phyloP scores from a whole-genome alignment of 1,140 invertebrate species.

The Philotrypesis tridentata region DNA sequence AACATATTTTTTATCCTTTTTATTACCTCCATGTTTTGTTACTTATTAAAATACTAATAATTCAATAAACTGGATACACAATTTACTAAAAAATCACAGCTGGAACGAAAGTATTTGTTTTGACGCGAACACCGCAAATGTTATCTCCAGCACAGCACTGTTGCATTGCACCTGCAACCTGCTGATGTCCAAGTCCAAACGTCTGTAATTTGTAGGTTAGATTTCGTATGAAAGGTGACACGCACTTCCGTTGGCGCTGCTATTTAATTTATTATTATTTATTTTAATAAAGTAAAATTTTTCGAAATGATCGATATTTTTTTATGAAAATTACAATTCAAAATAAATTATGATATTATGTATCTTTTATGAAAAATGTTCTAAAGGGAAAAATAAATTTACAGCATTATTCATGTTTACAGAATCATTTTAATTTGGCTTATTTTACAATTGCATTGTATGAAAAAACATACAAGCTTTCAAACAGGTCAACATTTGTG shows the following conservation, averaged over 20 bases:
- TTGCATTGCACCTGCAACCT: background rate
- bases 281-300: background rate
- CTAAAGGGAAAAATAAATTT: background rate
- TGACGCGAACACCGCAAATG: conserved; percentile 7
- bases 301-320: no score
- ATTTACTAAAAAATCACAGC: conserved; percentile 26
- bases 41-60: background rate
- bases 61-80: background rate
- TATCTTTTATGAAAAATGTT: no score
- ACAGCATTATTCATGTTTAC: conserved; percentile 9
- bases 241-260: conserved; percentile 13
- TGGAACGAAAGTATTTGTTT: conserved; percentile 23
- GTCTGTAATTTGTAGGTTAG: conserved; percentile 1
- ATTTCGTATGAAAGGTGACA: background rate
- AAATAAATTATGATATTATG: background rate
- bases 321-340: no score
- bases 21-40: conserved; percentile 40
- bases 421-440: conserved; percentile 56
- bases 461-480: conserved; percentile 54
- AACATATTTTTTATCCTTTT: background rate
- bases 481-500: conserved; percentile 25
- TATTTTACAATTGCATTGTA: conserved; percentile 61
- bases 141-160: background rate
- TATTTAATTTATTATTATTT: background rate
- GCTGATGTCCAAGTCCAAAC: no score